Percentiles rank a stretch among this genome's conserved stretches.
Conservation (phyloP, 1,140 invertebrate species). For the Drosophila pseudoobscura region DNA sequence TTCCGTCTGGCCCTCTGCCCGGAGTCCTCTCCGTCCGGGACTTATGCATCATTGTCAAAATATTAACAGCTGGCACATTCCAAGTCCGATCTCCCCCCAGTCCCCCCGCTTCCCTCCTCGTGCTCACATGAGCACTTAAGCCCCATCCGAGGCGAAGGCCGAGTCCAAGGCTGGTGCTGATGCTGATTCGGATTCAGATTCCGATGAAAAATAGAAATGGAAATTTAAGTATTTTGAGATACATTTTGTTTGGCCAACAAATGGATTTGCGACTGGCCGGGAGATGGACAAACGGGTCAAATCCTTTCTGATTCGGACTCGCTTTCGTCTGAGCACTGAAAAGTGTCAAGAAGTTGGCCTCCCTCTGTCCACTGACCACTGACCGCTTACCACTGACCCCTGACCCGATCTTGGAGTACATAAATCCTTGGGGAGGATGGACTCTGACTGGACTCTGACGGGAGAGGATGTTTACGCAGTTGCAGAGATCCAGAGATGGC, state of each 20-base stretch:
- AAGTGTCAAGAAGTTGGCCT: conserved; percentile 13
- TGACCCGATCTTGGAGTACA: conserved; percentile 20
- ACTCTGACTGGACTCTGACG: background rate
- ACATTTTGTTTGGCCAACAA: conserved; percentile 50
- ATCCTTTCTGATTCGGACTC: conserved; percentile 54
- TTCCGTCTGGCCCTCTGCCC: conserved; percentile 9
- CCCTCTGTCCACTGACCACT: conserved; percentile 14
- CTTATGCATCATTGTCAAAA: conserved; percentile 80
- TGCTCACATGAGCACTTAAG: conserved; percentile 59
- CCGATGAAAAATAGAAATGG: conserved; percentile 72
- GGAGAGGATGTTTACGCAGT: conserved; percentile 17
- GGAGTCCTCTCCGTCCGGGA: conserved; percentile 40
- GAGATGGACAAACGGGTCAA: conserved; percentile 58
- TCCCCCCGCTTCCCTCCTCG: conserved; percentile 10
- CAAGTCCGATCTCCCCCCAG: conserved; percentile 12
- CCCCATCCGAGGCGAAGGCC: conserved; percentile 6
- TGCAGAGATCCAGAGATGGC: conserved; percentile 4
- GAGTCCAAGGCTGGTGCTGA: no score
- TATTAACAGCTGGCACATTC: conserved; percentile 79
- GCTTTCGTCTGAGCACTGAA: conserved; percentile 4
- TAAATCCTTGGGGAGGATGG: conserved; percentile 39
- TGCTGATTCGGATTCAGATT: conserved; percentile 29
- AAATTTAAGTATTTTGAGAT: conserved; percentile 72
- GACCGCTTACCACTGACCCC: conserved; percentile 2
- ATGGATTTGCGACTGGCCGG: conserved; percentile 33